Conservation (phyloP, 1,140 invertebrate species). For the Watersipora subatra region DNA sequence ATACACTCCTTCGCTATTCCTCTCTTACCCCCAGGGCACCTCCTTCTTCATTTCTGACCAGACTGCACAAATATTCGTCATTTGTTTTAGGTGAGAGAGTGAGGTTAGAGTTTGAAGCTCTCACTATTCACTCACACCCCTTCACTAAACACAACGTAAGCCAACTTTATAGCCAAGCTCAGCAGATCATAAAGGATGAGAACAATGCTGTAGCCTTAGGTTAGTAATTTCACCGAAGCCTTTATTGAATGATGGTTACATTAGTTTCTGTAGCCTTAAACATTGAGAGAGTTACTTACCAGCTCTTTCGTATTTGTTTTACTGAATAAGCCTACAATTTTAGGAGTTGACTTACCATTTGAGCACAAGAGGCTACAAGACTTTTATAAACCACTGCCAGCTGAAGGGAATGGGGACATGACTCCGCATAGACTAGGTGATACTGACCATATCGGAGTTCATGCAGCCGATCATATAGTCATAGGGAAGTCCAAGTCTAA, state of each 20-base stretch:
- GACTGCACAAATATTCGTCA: too few species aligned
- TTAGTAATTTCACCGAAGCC: not conserved
- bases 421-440: not conserved
- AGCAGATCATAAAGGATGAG: not conserved
- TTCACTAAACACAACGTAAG: not conserved
- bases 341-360: not conserved
- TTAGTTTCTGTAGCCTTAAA: too few species aligned
- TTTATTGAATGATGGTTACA: not conserved
- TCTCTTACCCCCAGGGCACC: too few species aligned
- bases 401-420: not conserved
- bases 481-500: not conserved
- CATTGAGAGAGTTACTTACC: too few species aligned
- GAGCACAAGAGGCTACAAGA: not conserved
- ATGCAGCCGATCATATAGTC: not conserved
- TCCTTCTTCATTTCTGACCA: too few species aligned
- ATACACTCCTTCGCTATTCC: too few species aligned
- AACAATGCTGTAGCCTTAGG: not conserved
- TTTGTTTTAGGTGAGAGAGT: not conserved
- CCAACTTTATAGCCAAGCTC: not conserved
- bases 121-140: not conserved
- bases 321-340: too few species aligned
- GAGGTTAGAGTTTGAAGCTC: not conserved
- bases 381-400: not conserved
- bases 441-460: not conserved
- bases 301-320: too few species aligned